These are phyloP conservation scores for Gastrophryne carolinensis DNA, from an alignment of 2,797 vertebrate species.

Conservation along the genomic window DNA sequence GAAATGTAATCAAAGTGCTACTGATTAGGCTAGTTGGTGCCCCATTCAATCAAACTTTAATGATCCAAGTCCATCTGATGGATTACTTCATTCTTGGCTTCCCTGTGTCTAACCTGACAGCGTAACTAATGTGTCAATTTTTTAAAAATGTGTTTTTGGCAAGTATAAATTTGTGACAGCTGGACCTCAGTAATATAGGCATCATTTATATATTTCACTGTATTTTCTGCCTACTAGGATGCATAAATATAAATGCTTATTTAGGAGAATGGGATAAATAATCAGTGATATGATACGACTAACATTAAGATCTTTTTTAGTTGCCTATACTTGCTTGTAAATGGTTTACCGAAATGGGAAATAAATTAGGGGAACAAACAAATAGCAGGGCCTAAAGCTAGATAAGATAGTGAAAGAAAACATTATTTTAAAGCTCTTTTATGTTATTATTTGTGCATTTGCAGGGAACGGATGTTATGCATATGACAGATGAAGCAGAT, in stretches of 20 bases:
- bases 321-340: background rate
- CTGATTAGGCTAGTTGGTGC: background rate
- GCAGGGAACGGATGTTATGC: no score
- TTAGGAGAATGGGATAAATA: background rate
- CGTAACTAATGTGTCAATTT: background rate
- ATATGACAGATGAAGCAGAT: no score
- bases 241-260: background rate
- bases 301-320: background rate
- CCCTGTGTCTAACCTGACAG: background rate
- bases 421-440: no score
- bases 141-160: background rate
- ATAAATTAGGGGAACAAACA: background rate
- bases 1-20: background rate
- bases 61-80: background rate
- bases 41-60: background rate
- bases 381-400: no score
- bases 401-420: no score
- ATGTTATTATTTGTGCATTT: no score
- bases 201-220: background rate
- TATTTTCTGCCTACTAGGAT: background rate
- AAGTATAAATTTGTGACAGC: background rate
- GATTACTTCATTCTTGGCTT: background rate
- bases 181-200: background rate
- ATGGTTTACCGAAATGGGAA: background rate
- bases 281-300: background rate